Evolutionary conservation across 1,140 invertebrate species (phyloP), one percentile per base, ranked within the genome.

Genomic region (Ostrea denselamellosa): DNA sequence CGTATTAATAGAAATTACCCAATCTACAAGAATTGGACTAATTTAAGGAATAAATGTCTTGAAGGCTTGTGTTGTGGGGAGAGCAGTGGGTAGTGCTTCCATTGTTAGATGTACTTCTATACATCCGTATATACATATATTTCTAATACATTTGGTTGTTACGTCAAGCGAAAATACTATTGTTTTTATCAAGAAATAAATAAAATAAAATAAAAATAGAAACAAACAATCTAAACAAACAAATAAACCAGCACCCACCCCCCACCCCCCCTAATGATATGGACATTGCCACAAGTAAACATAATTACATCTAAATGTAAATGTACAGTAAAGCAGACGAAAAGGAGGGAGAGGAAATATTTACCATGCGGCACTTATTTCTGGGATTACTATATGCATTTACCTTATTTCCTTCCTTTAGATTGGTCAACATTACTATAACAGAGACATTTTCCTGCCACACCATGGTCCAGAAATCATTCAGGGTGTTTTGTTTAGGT

Each of bases 331-430:
- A 58, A 58, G 12, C 12, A 12, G 2, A 3, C 4, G 9, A 12
- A 12, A 56, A 10, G 4, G 54, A 56, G 54, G 17, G 17, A 56
- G 54, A 14, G 19, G 19, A n/a, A 0, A 19, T 19, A 2, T 7
- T 5, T 17, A 62, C 56, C 19, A 62, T 62, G 17, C 19, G 17
- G 17, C 56, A 17, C 19, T 58, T 58, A 12, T 4, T 12, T 58
- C 56, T 58, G 56, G 56, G 19, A 58, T 12, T 58, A 4, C 0
- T 17, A 62, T 62, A 17, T 19, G 19, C 17, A 62, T 17, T 8
- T 77, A 77, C 68, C 68, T 34, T 77, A 34, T 77, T 34, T 14
- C 68, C 12, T 34, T 77, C 68, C 68, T 77, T 77, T 8, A 77
- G 68, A 17, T 77, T 77, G 2, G 68, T 77, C 68, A 77, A 10